Evolutionary conservation across 2,888 invertebrate species (phyloP).

Genomic region (Dione vanillae): DNA sequence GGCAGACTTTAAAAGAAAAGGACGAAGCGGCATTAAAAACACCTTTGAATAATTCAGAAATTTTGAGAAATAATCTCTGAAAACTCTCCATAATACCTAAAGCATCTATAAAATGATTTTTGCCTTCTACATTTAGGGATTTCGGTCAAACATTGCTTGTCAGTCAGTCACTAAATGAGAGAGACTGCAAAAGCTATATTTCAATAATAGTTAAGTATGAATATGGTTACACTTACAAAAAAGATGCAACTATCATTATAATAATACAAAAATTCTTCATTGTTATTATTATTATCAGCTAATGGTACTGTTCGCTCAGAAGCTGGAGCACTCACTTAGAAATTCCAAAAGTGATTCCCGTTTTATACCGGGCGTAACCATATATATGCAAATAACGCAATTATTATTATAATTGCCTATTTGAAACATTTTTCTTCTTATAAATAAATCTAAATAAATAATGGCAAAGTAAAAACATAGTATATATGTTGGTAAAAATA

Average conservation of each 20-base stretch:
- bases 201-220: not conserved
- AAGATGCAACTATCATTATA: not conserved
- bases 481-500: too few species aligned
- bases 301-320: slow-evolving; percentile 5
- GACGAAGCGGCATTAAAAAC: too few species aligned
- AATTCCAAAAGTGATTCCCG: slow-evolving; percentile 12
- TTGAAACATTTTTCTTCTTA: slow-evolving; percentile 4
- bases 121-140: too few species aligned
- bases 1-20: too few species aligned
- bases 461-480: too few species aligned
- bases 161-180: too few species aligned
- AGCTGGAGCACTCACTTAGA: slow-evolving; percentile 12
- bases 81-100: too few species aligned
- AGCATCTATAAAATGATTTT: too few species aligned
- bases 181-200: too few species aligned
- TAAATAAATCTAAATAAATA: slow-evolving; percentile 19
- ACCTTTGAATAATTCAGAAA: too few species aligned
- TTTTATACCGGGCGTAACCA: slow-evolving; percentile 4
- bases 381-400: slow-evolving; percentile 6
- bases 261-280: slow-evolving; percentile 3
- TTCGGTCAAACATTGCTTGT: too few species aligned
- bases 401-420: slow-evolving; percentile 18
- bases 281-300: not conserved
- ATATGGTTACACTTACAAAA: not conserved
- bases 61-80: too few species aligned